Evolutionary conservation across 2,797 vertebrate species (phyloP).

Genomic region (Gadopsis marmoratus): DNA sequence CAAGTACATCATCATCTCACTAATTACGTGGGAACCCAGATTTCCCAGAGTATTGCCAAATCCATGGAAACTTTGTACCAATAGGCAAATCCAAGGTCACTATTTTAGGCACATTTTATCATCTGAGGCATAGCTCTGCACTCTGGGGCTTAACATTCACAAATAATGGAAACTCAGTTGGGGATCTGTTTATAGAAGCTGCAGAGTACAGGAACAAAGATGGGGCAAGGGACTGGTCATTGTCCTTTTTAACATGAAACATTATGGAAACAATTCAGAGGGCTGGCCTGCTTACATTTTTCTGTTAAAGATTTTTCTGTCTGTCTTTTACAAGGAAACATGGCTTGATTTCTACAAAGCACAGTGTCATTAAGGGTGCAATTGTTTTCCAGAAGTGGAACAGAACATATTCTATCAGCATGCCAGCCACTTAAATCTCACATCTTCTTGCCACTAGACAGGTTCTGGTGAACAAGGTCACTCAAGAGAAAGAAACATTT

Average conservation of each 20-base stretch:
- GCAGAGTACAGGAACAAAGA: conserved; percentile 50
- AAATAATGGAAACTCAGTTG: conserved; percentile 74
- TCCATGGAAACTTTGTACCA: conserved; percentile 79
- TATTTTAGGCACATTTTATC: conserved; percentile 76
- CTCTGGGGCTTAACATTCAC: conserved; percentile 70
- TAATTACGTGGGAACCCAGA: conserved; percentile 54
- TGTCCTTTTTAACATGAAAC: conserved; percentile 45
- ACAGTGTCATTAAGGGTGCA: background rate
- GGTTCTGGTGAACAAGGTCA: background rate
- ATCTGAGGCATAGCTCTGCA: conserved; percentile 52
- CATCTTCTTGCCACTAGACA: background rate
- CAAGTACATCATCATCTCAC: background rate
- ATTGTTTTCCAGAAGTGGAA: background rate
- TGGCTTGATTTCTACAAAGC: background rate
- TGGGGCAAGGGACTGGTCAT: conserved; percentile 32
- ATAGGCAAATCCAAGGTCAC: conserved; percentile 76
- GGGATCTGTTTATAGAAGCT: conserved; percentile 74
- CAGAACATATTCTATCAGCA: background rate
- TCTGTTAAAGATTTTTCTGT: conserved; percentile 8
- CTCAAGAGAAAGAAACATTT: conserved; percentile 3
- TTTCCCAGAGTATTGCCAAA: conserved; percentile 64
- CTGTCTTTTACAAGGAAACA: background rate
- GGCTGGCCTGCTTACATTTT: conserved; percentile 21
- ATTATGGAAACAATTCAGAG: conserved; percentile 36
- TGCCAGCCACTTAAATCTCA: background rate